A percentile compares a stretch with the other conserved stretches of the same genome.
Evolutionary conservation across 2,888 invertebrate species (phyloP).

Genomic region (Aleiodes leptofemur): DNA sequence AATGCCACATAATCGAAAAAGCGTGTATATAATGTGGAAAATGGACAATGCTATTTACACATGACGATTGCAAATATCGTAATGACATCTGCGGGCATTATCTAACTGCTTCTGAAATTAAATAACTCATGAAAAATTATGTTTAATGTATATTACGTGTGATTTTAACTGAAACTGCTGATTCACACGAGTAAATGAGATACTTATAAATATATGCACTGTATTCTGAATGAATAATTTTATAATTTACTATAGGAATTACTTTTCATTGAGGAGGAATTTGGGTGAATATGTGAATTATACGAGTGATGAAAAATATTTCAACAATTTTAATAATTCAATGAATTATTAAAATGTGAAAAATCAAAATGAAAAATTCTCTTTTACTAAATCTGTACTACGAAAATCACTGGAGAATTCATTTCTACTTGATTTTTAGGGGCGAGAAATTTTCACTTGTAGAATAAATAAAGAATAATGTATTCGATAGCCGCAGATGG

Average conservation of each 20-base stretch:
- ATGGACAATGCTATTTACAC: constrained; percentile 34
- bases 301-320: too few species aligned
- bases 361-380: too few species aligned
- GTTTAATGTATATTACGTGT: background rate
- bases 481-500: too few species aligned
- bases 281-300: too few species aligned
- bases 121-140: background rate
- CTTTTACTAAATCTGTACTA: too few species aligned
- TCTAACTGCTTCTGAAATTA: background rate
- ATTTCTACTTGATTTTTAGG: too few species aligned
- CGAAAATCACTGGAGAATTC: too few species aligned
- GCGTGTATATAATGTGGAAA: background rate
- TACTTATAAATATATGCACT: background rate
- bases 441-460: too few species aligned
- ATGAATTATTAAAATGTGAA: too few species aligned
- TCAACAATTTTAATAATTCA: too few species aligned
- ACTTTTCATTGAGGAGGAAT: too few species aligned
- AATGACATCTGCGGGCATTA: constrained; percentile 37
- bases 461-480: too few species aligned
- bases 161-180: constrained; percentile 9
- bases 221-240: background rate
- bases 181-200: background rate
- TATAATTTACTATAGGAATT: background rate
- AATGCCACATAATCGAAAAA: constrained; percentile 3
- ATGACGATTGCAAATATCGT: constrained; percentile 36